A percentile compares a stretch with the other conserved stretches of the same genome.
These are phyloP conservation scores for Neocrepidodera transversa DNA, from an alignment of 2,888 invertebrate species.

Conservation along the genomic window DNA sequence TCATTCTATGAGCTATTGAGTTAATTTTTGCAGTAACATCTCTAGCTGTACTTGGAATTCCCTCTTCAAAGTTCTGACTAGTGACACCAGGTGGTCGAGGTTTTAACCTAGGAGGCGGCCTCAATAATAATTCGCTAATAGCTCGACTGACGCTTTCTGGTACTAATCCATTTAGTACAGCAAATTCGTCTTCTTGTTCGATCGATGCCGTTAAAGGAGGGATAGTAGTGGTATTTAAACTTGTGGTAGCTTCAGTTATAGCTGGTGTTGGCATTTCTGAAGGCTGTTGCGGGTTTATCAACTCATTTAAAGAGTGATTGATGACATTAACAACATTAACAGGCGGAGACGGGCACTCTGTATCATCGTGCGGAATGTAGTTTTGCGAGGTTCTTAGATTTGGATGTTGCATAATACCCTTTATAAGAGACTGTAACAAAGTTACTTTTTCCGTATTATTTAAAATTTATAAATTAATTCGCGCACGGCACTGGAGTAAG, in stretches of 20 bases:
- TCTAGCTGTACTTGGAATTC: conserved; percentile 55
- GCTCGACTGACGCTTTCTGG: conserved; percentile 52
- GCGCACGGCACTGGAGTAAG: too few relatives aligned
- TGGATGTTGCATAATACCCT: conserved; percentile 13
- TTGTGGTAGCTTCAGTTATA: background rate
- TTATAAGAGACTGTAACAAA: background rate
- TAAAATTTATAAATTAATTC: too few relatives aligned
- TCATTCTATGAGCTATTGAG: conserved; percentile 60
- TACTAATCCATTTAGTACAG: conserved; percentile 46
- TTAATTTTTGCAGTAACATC: conserved; percentile 54
- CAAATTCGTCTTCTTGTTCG: conserved; percentile 47
- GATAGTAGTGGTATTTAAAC: background rate
- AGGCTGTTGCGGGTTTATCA: too few relatives aligned
- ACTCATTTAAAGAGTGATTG: too few relatives aligned
- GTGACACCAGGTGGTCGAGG: conserved; percentile 62
- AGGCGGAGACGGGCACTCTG: too few relatives aligned
- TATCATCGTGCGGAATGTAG: conserved; percentile 51
- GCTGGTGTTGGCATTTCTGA: conserved; percentile 5
- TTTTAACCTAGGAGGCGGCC: conserved; percentile 59
- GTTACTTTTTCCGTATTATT: too few relatives aligned
- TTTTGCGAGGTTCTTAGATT: conserved; percentile 50
- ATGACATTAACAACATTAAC: too few relatives aligned
- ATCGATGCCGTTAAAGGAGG: background rate
- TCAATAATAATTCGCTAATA: conserved; percentile 50
- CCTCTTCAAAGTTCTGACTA: conserved; percentile 57